A percentile compares a stretch with the other conserved stretches of the same genome.
phyloP scores from a whole-genome alignment of 2,797 vertebrate species.

The Sardinella longiceps region DNA sequence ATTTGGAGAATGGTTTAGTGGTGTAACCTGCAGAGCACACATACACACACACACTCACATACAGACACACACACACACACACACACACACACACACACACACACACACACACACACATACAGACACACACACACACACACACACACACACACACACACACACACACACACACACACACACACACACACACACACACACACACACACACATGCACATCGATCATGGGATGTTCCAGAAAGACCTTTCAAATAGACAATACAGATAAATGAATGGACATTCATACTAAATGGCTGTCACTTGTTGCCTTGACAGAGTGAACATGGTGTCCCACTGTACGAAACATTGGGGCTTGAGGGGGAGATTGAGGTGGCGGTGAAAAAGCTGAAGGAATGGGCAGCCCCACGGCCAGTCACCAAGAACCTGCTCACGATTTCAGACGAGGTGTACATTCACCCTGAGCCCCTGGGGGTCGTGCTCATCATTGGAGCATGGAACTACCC shows the following conservation, averaged over 20 bases:
- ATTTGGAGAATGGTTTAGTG: background rate
- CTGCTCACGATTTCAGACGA: conserved; percentile 80
- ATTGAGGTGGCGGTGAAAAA: conserved; percentile 71
- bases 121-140: too few relatives aligned
- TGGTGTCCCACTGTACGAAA: conserved; percentile 76
- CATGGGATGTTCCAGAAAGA: too few relatives aligned
- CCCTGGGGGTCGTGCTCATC: conserved; percentile 87
- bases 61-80: too few relatives aligned
- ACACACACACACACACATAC: too few relatives aligned
- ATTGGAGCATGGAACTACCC: conserved; percentile 95
- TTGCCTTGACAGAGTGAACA: conserved; percentile 71
- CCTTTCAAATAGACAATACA: background rate
- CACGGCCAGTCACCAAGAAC: conserved; percentile 78
- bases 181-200: too few relatives aligned
- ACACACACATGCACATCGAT: background rate
- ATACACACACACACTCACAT: too few relatives aligned
- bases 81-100: too few relatives aligned
- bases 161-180: too few relatives aligned
- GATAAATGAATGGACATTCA: background rate
- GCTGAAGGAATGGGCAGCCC: conserved; percentile 82
- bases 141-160: too few relatives aligned
- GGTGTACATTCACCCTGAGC: conserved; percentile 81
- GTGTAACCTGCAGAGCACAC: background rate
- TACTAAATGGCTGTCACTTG: background rate
- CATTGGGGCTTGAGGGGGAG: conserved; percentile 77